Evolutionary conservation across 2,797 vertebrate genomes (phyloP), one percentile per base, ranked within the genome.

Genomic region (Melopsittacus undulatus): DNA sequence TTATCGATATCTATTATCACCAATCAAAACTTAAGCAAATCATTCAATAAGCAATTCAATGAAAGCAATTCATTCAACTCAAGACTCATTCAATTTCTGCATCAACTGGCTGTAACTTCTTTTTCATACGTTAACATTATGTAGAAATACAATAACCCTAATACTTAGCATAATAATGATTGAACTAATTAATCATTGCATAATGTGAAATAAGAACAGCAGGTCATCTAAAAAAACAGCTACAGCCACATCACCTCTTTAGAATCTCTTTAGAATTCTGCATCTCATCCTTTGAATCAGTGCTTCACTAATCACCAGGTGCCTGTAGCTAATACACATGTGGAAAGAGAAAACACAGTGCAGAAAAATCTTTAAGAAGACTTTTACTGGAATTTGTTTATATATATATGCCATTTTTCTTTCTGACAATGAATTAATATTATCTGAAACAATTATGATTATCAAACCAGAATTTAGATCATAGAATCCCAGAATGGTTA

Each of bases 101-200:
- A 13, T 84, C 42, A 91, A 86, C 18, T 68, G 56, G 14, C 10
- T 91, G 17, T 79, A 92, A 61, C 51, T 94, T 92, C 57, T 64
- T 94, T 94, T 90, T 89, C 61, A 95, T 83, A 66, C 23, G 32
- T 92, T 94, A 67, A 54, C 2, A 45, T 95, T n/a, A n/a, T n/a
- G n/a, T n/a, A n/a, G n/a, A n/a, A n/a, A n/a, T n/a, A n/a, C n/a
- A n/a, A n/a, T n/a, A n/a, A n/a, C n/a, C n/a, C n/a, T n/a, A n/a
- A n/a, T n/a, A n/a, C n/a, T n/a, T n/a, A n/a, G n/a, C n/a, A n/a
- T n/a, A n/a, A n/a, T n/a, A n/a, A n/a, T n/a, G n/a, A n/a, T n/a
- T n/a, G n/a, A n/a, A n/a, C n/a, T n/a, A n/a, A n/a, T n/a, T n/a
- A n/a, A n/a, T n/a, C n/a, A n/a, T n/a, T n/a, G n/a, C n/a, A n/a